Conservation (phyloP, 2,797 vertebrate genomes). For the Pseudocheirus occidentalis region DNA sequence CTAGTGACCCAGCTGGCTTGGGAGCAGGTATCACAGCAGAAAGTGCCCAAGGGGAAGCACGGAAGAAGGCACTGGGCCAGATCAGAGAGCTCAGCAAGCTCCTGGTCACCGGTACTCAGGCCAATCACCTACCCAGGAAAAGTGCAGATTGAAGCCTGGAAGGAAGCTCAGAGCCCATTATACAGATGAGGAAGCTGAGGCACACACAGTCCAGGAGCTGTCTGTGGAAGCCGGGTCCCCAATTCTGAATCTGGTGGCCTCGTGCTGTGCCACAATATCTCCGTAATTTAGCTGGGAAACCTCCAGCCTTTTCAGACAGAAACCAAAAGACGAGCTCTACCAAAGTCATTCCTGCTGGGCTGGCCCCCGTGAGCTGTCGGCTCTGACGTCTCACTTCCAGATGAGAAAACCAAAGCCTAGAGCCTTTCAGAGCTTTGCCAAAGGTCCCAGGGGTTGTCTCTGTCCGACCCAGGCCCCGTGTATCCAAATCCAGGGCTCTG, state of each 20-base stretch:
- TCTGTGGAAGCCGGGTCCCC: not conserved
- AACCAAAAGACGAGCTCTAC: not conserved
- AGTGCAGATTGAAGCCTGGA: not conserved
- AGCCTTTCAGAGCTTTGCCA: not conserved
- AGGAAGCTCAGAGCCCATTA: not conserved
- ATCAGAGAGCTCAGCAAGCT: not conserved
- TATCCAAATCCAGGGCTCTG: too few relatives aligned
- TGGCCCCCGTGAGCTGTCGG: too few relatives aligned
- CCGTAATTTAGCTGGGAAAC: not conserved
- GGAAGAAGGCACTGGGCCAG: too few relatives aligned
- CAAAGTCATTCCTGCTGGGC: too few relatives aligned
- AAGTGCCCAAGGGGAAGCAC: not conserved
- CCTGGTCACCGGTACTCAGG: not conserved
- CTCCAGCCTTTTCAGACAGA: slow-evolving; percentile 10
- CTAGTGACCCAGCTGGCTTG: not conserved
- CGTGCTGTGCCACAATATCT: too few relatives aligned
- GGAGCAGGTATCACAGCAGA: not conserved
- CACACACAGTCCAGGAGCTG: not conserved
- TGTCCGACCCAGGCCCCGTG: not conserved
- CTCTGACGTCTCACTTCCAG: not conserved
- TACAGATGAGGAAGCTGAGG: not conserved
- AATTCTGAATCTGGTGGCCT: accelerated
- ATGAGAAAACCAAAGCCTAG: not conserved
- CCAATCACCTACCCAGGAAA: slow-evolving; percentile 21
- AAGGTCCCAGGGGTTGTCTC: not conserved